Conservation (phyloP, 2,888 invertebrate species). For the Euphydryas editha region DNA sequence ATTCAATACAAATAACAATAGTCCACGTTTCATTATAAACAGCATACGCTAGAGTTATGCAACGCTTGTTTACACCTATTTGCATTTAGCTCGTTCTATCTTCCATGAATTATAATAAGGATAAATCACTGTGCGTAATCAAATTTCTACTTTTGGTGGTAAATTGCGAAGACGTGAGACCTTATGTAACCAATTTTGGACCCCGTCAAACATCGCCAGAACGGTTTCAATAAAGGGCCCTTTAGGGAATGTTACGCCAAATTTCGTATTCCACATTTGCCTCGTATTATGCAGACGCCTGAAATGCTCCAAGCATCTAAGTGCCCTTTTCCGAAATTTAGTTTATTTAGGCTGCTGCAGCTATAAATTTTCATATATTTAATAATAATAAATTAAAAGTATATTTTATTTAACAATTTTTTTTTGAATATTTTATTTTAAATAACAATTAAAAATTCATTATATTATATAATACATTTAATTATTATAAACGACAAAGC, state of each 20-base stretch:
- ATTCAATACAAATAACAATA: conserved; percentile 32
- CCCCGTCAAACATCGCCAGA: conserved; percentile 47
- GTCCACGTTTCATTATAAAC: conserved; percentile 33
- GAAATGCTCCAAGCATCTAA: conserved; percentile 39
- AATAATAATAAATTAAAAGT: background rate
- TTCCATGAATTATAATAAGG: conserved; percentile 66
- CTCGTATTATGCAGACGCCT: conserved; percentile 47
- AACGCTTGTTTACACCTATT: conserved; percentile 65
- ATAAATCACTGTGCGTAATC: conserved; percentile 58
- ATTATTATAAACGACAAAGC: background rate
- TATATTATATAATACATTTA: background rate
- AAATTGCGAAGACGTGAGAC: conserved; percentile 40
- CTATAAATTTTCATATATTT: conserved; percentile 55
- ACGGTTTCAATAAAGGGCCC: conserved; percentile 51
- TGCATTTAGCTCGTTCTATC: conserved; percentile 64
- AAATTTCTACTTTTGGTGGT: conserved; percentile 55
- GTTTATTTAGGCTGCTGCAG: conserved; percentile 66
- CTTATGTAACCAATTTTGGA: conserved; percentile 48
- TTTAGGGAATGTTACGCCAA: conserved; percentile 48
- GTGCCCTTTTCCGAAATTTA: conserved; percentile 50
- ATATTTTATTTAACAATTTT: background rate
- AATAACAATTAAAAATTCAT: too few species aligned
- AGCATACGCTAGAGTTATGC: conserved; percentile 39
- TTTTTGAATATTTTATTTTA: too few species aligned
- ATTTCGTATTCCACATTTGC: conserved; percentile 53